Percentiles rank a stretch among this genome's conserved stretches.
Evolutionary conservation across 2,888 invertebrate genomes (phyloP).

Genomic region (Zele albiditarsus): DNA sequence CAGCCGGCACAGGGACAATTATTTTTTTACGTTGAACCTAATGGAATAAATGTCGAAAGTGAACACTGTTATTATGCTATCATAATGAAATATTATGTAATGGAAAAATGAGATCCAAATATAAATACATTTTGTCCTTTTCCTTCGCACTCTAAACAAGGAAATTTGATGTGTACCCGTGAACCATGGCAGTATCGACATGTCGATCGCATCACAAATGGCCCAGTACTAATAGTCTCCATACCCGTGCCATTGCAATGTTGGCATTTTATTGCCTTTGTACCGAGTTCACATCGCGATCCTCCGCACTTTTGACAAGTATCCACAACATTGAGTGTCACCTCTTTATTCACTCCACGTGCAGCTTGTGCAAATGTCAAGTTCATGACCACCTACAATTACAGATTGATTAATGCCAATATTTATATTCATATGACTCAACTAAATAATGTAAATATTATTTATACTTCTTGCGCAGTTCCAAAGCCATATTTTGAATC

Average conservation of each 20-base stretch:
- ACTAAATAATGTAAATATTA: neutral
- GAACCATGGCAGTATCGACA: constrained; percentile 93
- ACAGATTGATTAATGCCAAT: constrained; percentile 3
- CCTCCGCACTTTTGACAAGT: constrained; percentile 93
- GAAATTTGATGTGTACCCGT: constrained; percentile 89
- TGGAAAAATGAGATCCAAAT: neutral
- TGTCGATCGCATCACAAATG: constrained; percentile 97
- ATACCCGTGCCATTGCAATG: constrained; percentile 98
- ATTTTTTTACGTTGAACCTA: constrained; percentile 89
- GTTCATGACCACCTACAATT: constrained; percentile 84
- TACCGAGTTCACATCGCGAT: constrained; percentile 90
- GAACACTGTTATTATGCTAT: neutral
- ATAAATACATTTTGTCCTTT: constrained; percentile 86
- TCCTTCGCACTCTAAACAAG: constrained; percentile 94
- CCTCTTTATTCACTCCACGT: constrained; percentile 94
- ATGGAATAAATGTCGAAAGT: constrained; percentile 11
- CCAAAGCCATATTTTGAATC: constrained; percentile 94
- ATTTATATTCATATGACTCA: neutral
- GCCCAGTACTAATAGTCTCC: constrained; percentile 92
- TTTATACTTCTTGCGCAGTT: constrained; percentile 87
- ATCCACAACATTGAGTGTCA: constrained; percentile 93
- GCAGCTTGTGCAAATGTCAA: constrained; percentile 95
- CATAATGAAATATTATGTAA: neutral
- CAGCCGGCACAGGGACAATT: constrained; percentile 95
- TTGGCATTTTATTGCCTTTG: constrained; percentile 89